Evolutionary conservation across 2,888 invertebrate species (phyloP).

Genomic region (Chrysopilus asiliformis): DNA sequence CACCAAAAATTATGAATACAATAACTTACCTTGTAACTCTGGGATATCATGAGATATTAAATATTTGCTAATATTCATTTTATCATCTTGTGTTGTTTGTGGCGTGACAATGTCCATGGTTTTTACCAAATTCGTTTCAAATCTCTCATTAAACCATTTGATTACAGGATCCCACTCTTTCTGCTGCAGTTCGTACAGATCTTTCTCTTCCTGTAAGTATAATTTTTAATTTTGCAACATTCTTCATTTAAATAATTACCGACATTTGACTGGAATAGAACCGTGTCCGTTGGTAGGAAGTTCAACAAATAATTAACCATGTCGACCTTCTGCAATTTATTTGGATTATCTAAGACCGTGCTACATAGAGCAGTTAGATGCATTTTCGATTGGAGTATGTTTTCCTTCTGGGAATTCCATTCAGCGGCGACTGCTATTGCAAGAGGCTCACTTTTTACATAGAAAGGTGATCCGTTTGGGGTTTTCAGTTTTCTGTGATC

Average conservation of each 20-base stretch:
- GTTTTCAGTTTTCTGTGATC: conserved; percentile 86
- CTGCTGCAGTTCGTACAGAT: conserved; percentile 59
- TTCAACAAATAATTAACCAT: conserved; percentile 66
- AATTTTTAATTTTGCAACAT: not conserved
- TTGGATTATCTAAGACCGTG: conserved; percentile 87
- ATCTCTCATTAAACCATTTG: conserved; percentile 77
- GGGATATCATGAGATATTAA: conserved; percentile 70
- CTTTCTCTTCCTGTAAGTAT: conserved; percentile 65
- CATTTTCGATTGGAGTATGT: conserved; percentile 68
- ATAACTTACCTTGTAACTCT: conserved; percentile 60
- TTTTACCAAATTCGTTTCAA: conserved; percentile 55
- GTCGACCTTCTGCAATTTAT: conserved; percentile 58
- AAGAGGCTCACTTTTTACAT: conserved; percentile 70
- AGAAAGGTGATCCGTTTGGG: conserved; percentile 64
- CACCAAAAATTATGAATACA: not conserved
- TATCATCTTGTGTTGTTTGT: conserved; percentile 48
- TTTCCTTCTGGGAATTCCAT: conserved; percentile 78
- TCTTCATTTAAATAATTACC: conserved; percentile 17
- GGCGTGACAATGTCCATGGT: conserved; percentile 59
- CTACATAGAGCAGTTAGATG: conserved; percentile 86
- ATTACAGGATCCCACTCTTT: conserved; percentile 83
- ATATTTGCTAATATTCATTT: conserved; percentile 56
- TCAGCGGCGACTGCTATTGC: conserved; percentile 89
- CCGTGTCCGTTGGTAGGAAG: conserved; percentile 68
- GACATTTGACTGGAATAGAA: conserved; percentile 62